Percentiles rank a stretch among this genome's conserved stretches.
These are phyloP conservation scores for Herminia tarsipennalis DNA, from an alignment of 2,888 invertebrate species.

Conservation along the genomic window DNA sequence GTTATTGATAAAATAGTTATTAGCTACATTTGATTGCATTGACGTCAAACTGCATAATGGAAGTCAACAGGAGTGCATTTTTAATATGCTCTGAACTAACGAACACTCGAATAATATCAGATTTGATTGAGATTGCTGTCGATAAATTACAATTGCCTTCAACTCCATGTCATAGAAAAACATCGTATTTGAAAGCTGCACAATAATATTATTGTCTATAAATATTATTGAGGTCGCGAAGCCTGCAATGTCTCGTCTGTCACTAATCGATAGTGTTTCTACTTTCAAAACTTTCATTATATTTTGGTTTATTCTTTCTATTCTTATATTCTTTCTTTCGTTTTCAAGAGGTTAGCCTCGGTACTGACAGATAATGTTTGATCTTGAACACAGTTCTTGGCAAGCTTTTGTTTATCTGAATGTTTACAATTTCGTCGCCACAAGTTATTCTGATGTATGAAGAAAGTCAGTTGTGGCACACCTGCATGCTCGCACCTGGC, in stretches of 20 bases:
- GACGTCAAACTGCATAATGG: constrained; percentile 68
- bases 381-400: constrained; percentile 39
- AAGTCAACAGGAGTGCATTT: constrained; percentile 64
- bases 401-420: constrained; percentile 55
- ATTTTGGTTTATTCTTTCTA: not conserved
- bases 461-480: constrained; percentile 61
- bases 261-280: constrained; percentile 14
- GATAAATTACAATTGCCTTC: constrained; percentile 6
- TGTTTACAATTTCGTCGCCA: constrained; percentile 56
- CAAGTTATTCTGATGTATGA: constrained; percentile 42
- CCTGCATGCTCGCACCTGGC: constrained; percentile 49
- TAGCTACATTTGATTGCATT: constrained; percentile 53
- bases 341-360: constrained; percentile 5
- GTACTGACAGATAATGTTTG: constrained; percentile 12
- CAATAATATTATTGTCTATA: constrained; percentile 9
- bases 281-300: constrained; percentile 36
- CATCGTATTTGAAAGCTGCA: constrained; percentile 6
- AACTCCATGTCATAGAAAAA: constrained; percentile 5
- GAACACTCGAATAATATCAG: constrained; percentile 12
- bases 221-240: constrained; percentile 12
- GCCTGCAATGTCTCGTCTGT: constrained; percentile 5
- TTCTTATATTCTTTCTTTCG: constrained; percentile 6
- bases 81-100: constrained; percentile 39
- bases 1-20: constrained; percentile 60
- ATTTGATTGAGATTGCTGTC: not conserved